These are phyloP conservation scores for Tamandua tetradactyla DNA, from an alignment of 2,797 vertebrate genomes.

Conservation along the genomic window DNA sequence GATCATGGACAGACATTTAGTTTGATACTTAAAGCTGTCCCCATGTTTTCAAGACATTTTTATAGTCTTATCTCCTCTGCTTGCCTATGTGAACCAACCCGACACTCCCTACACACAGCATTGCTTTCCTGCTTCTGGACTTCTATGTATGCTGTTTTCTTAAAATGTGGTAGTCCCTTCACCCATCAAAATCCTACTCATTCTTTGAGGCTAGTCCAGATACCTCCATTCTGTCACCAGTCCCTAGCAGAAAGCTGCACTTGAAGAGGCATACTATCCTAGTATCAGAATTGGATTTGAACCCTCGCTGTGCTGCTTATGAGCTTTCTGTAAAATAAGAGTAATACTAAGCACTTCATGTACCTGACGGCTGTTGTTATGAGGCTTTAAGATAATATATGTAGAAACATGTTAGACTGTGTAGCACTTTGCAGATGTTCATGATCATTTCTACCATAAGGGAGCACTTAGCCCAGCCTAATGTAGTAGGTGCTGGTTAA, in stretches of 20 bases:
- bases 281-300: background rate
- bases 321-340: conserved; percentile 56
- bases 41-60: background rate
- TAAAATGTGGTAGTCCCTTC: background rate
- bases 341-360: background rate
- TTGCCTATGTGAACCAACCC: background rate
- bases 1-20: background rate
- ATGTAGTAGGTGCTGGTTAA: background rate
- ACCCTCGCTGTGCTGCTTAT: background rate
- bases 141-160: conserved; percentile 10
- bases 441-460: background rate
- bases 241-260: background rate
- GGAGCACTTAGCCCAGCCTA: background rate
- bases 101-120: background rate
- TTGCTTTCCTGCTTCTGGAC: background rate
- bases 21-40: background rate
- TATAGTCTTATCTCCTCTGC: background rate
- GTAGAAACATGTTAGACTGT: conserved; percentile 28
- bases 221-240: background rate
- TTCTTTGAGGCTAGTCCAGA: background rate
- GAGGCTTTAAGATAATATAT: background rate
- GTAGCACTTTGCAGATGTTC: conserved; percentile 36
- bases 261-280: background rate
- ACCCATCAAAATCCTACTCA: background rate
- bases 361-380: background rate